phyloP scores from a whole-genome alignment of 2,797 vertebrate genomes.

The Catharus ustulatus region DNA sequence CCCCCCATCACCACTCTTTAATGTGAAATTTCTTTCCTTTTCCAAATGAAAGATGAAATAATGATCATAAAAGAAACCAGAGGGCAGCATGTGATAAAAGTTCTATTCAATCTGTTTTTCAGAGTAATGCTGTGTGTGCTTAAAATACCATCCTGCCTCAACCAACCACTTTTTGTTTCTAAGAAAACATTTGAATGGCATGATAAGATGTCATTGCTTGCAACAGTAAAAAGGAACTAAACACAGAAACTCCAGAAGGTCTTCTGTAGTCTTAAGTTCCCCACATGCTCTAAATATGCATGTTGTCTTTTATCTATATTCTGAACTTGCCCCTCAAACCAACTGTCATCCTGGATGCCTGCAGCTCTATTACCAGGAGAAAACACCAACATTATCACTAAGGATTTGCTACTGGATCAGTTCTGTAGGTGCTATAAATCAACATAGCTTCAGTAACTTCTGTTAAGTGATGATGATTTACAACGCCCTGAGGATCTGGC shows the following conservation, averaged over 20 bases:
- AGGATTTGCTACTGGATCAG: slow-evolving; percentile 19
- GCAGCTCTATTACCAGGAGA: neutral
- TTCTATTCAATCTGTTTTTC: slow-evolving; percentile 2
- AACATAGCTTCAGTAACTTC: slow-evolving; percentile 7
- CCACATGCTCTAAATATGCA: slow-evolving; percentile 2
- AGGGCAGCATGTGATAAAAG: slow-evolving; percentile 28
- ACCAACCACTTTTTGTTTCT: slow-evolving; percentile 13
- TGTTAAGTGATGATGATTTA: slow-evolving; percentile 37
- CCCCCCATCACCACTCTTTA: rapidly evolving
- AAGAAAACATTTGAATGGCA: slow-evolving; percentile 1
- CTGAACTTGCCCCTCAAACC: slow-evolving; percentile 14
- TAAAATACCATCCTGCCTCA: slow-evolving; percentile 19
- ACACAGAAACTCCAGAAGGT: slow-evolving; percentile 34
- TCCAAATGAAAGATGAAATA: neutral
- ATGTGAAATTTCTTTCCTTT: neutral
- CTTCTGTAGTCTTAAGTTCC: neutral
- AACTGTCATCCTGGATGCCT: neutral
- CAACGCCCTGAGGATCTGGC: neutral
- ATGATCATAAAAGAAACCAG: slow-evolving; percentile 16
- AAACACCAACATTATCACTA: slow-evolving; percentile 20
- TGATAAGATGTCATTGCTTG: slow-evolving; percentile 27
- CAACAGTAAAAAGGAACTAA: neutral
- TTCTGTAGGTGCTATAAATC: slow-evolving; percentile 40
- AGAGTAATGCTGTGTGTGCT: neutral
- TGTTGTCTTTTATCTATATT: neutral